Evolutionary conservation across 2,797 vertebrate genomes (phyloP).

Genomic region (Enteromius anoplus): DNA sequence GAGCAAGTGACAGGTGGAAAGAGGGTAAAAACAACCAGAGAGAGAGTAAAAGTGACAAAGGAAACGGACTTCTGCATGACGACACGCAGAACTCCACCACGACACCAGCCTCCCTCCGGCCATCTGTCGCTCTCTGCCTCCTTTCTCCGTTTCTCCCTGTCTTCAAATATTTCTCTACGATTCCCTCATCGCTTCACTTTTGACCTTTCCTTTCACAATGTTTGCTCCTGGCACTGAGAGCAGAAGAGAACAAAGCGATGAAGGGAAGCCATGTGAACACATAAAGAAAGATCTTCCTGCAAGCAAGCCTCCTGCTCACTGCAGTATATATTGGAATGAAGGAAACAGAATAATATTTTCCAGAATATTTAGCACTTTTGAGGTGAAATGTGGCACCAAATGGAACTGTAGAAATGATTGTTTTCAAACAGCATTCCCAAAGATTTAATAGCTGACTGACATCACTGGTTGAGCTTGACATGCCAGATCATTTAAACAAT

Average conservation of each 20-base stretch:
- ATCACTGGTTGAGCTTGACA: not conserved
- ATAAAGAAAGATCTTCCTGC: not conserved
- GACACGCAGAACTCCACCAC: slow-evolving; percentile 40
- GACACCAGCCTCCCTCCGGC: slow-evolving; percentile 54
- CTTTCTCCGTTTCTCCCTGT: slow-evolving; percentile 16
- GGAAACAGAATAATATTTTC: not conserved
- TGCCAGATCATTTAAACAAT: not conserved
- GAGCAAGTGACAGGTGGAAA: slow-evolving; percentile 2
- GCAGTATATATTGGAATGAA: not conserved
- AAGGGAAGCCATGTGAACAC: not conserved
- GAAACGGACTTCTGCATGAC: slow-evolving; percentile 40
- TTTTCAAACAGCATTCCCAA: not conserved
- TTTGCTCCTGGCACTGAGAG: slow-evolving; percentile 13
- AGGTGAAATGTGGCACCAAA: not conserved
- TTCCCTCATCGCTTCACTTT: slow-evolving; percentile 19
- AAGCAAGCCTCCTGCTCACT: not conserved
- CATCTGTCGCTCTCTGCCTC: slow-evolving; percentile 52
- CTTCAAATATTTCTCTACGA: slow-evolving; percentile 24
- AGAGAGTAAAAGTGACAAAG: slow-evolving; percentile 30
- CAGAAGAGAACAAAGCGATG: not conserved
- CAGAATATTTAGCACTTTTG: not conserved
- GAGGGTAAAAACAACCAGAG: slow-evolving; percentile 3
- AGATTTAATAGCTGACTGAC: not conserved
- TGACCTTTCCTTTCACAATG: slow-evolving; percentile 18
- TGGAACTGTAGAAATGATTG: not conserved